Evolutionary conservation across 1,140 invertebrate species (phyloP).

Genomic region (Streblospio benedicti): DNA sequence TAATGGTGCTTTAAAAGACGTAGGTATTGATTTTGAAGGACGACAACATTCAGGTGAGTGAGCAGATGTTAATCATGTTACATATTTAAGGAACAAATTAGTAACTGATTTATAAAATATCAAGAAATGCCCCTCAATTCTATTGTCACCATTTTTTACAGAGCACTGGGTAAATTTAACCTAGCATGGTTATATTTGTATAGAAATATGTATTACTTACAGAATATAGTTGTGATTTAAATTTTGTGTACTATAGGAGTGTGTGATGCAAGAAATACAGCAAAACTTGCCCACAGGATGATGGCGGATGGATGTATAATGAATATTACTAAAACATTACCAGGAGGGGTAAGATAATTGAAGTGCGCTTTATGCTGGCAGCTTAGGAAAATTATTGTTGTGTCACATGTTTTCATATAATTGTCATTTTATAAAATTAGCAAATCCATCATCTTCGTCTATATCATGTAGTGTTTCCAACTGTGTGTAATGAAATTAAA

Average conservation of each 20-base stretch:
- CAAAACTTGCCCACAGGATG: slow-evolving; percentile 38
- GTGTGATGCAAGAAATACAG: slow-evolving; percentile 42
- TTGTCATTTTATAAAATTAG: neutral
- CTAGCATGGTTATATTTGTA: neutral
- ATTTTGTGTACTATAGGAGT: slow-evolving; percentile 29
- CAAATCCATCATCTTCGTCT: neutral
- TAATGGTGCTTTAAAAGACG: slow-evolving; percentile 41
- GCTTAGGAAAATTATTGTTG: neutral
- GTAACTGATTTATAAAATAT: neutral
- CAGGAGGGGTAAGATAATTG: slow-evolving; percentile 18
- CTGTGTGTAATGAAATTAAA: neutral
- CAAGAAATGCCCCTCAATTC: neutral
- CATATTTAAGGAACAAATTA: neutral
- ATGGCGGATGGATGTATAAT: slow-evolving; percentile 41
- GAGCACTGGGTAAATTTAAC: neutral
- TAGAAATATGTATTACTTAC: neutral
- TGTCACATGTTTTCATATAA: neutral
- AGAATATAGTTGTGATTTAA: neutral
- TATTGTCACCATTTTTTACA: neutral
- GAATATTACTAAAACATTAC: slow-evolving; percentile 36
- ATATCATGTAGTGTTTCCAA: neutral
- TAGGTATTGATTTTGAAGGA: slow-evolving; percentile 43
- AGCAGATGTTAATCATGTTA: neutral
- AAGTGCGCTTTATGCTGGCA: neutral
- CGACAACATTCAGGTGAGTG: slow-evolving; percentile 42